These are phyloP conservation scores for Theocolax elegans DNA, from an alignment of 1,140 invertebrate species.

Conservation along the genomic window DNA sequence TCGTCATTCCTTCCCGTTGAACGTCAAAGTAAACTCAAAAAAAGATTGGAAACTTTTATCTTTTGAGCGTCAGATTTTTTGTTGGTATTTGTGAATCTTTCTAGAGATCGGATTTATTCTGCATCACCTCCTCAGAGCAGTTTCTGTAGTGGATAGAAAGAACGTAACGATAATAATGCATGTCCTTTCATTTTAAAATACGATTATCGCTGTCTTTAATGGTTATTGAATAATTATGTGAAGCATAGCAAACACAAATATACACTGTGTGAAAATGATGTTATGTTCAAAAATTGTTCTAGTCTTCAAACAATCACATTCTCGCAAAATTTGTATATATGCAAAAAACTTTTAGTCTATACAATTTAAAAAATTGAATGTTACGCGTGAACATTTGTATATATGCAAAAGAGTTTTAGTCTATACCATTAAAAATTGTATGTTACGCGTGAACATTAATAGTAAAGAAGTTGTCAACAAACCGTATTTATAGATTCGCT, in stretches of 20 bases:
- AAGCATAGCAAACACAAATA: conserved; percentile 27
- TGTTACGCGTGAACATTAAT: too few relatives aligned
- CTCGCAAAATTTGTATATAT: too few relatives aligned
- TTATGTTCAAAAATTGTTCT: too few relatives aligned
- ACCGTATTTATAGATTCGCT: conserved; percentile 36
- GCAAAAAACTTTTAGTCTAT: too few relatives aligned
- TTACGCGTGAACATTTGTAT: not conserved
- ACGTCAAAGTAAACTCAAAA: conserved; percentile 4
- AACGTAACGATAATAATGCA: conserved; percentile 38
- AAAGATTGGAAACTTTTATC: not conserved
- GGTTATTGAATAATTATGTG: conserved; percentile 4
- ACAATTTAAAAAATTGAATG: conserved; percentile 22
- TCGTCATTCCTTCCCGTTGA: not conserved
- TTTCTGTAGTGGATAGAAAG: conserved; percentile 54
- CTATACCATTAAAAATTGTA: too few relatives aligned
- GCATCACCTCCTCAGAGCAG: conserved; percentile 58
- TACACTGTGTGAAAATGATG: too few relatives aligned
- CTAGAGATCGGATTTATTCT: conserved; percentile 57
- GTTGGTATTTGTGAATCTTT: conserved; percentile 10
- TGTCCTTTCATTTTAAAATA: conserved; percentile 23
- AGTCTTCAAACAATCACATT: too few relatives aligned
- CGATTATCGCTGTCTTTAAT: conserved; percentile 5
- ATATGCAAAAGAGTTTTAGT: conserved; percentile 5
- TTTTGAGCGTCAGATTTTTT: not conserved
- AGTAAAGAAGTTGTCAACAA: conserved; percentile 33